A percentile compares a stretch with the other conserved stretches of the same genome.
phyloP scores from a whole-genome alignment of 2,888 invertebrate genomes.

The Hetaerina titia region DNA sequence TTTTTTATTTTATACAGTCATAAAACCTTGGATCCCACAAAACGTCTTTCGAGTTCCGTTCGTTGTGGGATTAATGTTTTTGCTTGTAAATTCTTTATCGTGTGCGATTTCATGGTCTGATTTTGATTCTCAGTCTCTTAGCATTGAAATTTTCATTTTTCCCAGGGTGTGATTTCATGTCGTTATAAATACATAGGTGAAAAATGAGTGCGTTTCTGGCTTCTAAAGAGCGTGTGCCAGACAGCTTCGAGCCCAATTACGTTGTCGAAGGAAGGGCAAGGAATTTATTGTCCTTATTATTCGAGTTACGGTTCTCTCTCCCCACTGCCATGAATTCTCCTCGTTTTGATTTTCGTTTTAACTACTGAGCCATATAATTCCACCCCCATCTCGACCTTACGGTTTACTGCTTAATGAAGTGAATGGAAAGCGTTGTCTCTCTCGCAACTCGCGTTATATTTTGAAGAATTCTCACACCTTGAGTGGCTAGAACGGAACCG shows the following conservation, averaged over 20 bases:
- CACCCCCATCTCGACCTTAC: neutral
- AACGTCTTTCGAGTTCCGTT: neutral
- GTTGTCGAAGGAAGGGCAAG: neutral
- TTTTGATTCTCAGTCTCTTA: neutral
- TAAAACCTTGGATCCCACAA: neutral
- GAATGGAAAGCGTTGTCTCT: neutral
- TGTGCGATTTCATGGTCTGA: neutral
- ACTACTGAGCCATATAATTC: neutral
- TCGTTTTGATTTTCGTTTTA: neutral
- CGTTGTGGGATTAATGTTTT: neutral
- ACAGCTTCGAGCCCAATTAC: neutral
- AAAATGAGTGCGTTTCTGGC: neutral
- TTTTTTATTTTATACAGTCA: neutral
- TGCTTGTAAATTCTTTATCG: neutral
- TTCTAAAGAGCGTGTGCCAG: conserved; percentile 3
- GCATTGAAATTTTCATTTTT: neutral
- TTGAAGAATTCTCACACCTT: neutral
- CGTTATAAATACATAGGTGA: neutral
- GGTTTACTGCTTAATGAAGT: conserved; percentile 12
- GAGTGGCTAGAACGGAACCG: neutral
- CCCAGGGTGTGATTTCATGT: conserved; percentile 17
- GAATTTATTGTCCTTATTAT: conserved; percentile 35
- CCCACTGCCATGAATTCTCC: neutral
- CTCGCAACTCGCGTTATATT: neutral
- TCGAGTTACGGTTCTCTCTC: neutral